phyloP scores from a whole-genome alignment of 2,113 vertebrate genomes.

The Macquaria ambigua region DNA sequence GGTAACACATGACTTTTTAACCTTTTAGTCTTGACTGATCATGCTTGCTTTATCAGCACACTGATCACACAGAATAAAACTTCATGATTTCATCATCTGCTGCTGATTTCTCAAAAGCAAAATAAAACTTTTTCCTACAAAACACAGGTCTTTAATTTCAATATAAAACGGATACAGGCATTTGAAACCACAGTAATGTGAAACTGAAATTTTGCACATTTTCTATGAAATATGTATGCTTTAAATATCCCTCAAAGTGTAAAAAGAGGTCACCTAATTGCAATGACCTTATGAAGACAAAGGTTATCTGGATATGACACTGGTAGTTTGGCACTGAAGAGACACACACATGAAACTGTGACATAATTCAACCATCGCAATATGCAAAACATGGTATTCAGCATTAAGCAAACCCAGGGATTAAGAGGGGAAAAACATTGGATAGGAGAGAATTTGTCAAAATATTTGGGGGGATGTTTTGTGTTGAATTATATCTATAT shows the following conservation, averaged over 20 bases:
- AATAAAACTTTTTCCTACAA: background rate
- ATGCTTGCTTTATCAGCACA: background rate
- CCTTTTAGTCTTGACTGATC: background rate
- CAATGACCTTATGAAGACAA: background rate
- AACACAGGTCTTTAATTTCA: background rate
- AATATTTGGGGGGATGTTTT: background rate
- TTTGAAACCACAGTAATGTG: background rate
- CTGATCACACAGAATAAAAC: background rate
- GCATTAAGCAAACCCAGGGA: background rate
- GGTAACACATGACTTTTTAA: conserved; percentile 77
- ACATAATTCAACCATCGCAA: background rate
- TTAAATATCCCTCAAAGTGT: background rate
- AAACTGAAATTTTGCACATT: background rate
- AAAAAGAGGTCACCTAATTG: background rate
- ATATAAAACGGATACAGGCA: background rate
- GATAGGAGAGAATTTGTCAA: background rate
- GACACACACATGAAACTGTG: background rate
- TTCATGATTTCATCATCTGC: background rate
- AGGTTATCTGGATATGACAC: background rate
- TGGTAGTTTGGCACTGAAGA: background rate
- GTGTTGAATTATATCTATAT: background rate
- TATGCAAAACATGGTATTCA: background rate
- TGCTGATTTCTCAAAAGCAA: background rate
- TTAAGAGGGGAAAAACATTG: background rate
- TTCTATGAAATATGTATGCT: background rate